Conservation (phyloP, 2,113 vertebrate species). For the Urocolius indicus region DNA sequence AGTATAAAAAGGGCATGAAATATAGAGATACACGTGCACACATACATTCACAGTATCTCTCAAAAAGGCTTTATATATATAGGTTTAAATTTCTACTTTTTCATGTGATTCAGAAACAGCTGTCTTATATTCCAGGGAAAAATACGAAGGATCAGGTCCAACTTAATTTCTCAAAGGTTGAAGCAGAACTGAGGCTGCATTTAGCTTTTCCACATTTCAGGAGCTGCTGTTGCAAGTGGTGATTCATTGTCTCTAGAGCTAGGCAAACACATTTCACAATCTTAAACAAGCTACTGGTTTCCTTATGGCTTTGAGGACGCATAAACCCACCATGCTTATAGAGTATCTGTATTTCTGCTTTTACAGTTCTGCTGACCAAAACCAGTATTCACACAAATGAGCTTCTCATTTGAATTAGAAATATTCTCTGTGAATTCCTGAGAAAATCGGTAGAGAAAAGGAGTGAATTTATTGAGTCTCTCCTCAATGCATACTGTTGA, state of each 20-base stretch:
- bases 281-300: neutral
- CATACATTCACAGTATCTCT: neutral
- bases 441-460: neutral
- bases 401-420: no score
- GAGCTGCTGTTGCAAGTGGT: neutral
- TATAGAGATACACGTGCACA: neutral
- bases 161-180: neutral
- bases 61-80: neutral
- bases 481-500: neutral
- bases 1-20: neutral
- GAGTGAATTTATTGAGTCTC: neutral
- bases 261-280: neutral
- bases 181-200: neutral
- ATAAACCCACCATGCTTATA: neutral
- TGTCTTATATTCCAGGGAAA: neutral
- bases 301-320: neutral
- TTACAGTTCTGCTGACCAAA: neutral
- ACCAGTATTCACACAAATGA: neutral
- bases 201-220: neutral
- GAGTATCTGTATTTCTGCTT: neutral
- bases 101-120: neutral
- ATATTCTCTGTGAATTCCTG: neutral
- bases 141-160: neutral
- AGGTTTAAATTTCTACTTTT: neutral
- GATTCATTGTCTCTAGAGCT: neutral